phyloP scores from a whole-genome alignment of 2,797 vertebrate genomes.

The Hoplostethus atlanticus region DNA sequence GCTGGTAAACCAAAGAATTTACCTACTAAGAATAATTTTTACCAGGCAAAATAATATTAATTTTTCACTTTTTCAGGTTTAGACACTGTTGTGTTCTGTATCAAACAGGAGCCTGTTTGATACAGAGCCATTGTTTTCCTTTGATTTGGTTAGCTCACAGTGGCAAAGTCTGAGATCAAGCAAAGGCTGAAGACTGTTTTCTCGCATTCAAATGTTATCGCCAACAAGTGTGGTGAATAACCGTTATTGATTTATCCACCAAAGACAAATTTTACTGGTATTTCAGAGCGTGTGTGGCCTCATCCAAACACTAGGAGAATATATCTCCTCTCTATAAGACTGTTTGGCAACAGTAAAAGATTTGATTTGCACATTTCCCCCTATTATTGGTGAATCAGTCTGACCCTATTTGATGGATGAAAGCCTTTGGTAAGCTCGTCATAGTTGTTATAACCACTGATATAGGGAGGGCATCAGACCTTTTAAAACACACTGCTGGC shows the following conservation, averaged over 20 bases:
- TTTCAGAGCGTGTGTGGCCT: too few species aligned
- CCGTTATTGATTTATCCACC: too few species aligned
- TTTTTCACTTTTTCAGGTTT: too few species aligned
- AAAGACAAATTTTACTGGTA: too few species aligned
- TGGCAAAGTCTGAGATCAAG: too few species aligned
- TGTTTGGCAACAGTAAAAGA: background rate
- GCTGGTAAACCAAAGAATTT: too few species aligned
- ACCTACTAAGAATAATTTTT: too few species aligned
- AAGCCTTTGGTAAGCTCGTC: background rate
- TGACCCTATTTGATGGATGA: conserved; percentile 7
- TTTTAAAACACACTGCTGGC: background rate
- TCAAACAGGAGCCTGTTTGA: background rate
- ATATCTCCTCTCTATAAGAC: background rate
- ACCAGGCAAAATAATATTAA: too few species aligned
- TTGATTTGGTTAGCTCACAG: background rate
- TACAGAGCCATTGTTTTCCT: background rate
- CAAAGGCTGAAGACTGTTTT: background rate
- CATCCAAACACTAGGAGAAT: too few species aligned
- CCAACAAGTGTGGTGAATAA: too few species aligned
- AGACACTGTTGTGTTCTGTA: too few species aligned
- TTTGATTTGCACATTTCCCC: background rate
- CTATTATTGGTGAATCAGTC: background rate
- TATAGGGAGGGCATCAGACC: conserved; percentile 2
- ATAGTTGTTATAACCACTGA: background rate
- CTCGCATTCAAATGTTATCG: background rate